A percentile compares a stretch with the other conserved stretches of the same genome.
Conservation (phyloP, 2,113 vertebrate species). For the Malurus melanocephalus region DNA sequence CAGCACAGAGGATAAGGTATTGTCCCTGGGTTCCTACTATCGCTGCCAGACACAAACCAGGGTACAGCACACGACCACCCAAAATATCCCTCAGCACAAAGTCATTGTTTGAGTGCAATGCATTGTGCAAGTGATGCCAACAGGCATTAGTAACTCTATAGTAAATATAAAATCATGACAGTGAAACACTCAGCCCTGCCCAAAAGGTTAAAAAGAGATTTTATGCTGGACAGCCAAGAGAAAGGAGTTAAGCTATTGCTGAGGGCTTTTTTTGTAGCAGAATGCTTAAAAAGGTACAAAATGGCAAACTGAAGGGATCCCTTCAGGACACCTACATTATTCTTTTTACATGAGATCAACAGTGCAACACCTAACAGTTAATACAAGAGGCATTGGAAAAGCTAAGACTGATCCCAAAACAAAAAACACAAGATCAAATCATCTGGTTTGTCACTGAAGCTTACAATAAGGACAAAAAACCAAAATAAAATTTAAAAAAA, state of each 20-base stretch:
- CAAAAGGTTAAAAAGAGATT: neutral
- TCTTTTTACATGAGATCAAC: neutral
- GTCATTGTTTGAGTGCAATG: rapidly evolving
- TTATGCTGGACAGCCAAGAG: neutral
- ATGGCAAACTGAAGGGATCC: neutral
- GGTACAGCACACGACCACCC: neutral
- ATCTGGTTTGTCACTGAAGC: neutral
- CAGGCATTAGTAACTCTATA: neutral
- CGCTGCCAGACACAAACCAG: neutral
- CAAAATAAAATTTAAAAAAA: neutral
- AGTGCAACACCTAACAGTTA: neutral
- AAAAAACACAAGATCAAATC: neutral
- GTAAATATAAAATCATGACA: neutral
- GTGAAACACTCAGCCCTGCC: neutral
- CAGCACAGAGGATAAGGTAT: neutral
- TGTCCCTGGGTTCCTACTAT: neutral
- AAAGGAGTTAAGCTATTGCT: neutral
- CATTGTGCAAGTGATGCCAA: neutral
- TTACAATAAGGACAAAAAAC: neutral
- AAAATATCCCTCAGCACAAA: neutral
- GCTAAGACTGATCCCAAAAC: neutral
- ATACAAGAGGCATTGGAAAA: neutral
- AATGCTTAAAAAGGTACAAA: neutral
- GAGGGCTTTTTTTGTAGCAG: neutral
- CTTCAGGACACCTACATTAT: neutral